Evolutionary conservation across 2,888 invertebrate genomes (phyloP).

Genomic region (Pocota personata): DNA sequence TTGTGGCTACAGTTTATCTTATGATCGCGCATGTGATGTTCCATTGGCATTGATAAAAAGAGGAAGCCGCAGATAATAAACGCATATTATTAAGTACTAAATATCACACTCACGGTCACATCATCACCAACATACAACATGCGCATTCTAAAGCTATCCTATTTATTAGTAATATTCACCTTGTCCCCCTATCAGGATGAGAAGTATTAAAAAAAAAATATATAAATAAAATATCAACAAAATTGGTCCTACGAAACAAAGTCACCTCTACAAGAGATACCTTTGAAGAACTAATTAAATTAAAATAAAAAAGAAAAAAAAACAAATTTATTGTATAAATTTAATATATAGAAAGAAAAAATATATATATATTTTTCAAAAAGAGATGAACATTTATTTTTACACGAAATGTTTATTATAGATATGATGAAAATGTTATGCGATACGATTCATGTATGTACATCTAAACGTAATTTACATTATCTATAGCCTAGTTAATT

Average conservation of each 20-base stretch:
- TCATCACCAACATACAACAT: conserved; percentile 36
- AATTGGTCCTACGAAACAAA: conserved; percentile 28
- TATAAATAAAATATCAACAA: background rate
- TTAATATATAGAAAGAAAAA: conserved; percentile 27
- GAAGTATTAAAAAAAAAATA: conserved; percentile 42
- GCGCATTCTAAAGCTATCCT: conserved; percentile 33
- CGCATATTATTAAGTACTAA: conserved; percentile 34
- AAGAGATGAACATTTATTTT: conserved; percentile 68
- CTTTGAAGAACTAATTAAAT: conserved; percentile 18
- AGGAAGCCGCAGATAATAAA: conserved; percentile 14
- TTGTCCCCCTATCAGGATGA: conserved; percentile 28
- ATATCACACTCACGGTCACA: conserved; percentile 41
- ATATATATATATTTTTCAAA: conserved; percentile 62
- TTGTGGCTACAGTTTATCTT: conserved; percentile 88
- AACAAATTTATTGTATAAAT: conserved; percentile 51
- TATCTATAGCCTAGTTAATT: conserved; percentile 56
- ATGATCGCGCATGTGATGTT: conserved; percentile 88
- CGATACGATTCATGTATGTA: conserved; percentile 49
- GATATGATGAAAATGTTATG: conserved; percentile 46
- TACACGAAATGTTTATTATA: conserved; percentile 70
- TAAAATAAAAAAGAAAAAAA: conserved; percentile 19
- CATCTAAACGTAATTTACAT: conserved; percentile 24
- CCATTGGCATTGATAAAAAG: conserved; percentile 85
- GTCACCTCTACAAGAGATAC: conserved; percentile 12
- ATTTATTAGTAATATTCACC: conserved; percentile 46